Conservation (phyloP, 2,113 vertebrate species). For the Peromyscus polionotus region DNA sequence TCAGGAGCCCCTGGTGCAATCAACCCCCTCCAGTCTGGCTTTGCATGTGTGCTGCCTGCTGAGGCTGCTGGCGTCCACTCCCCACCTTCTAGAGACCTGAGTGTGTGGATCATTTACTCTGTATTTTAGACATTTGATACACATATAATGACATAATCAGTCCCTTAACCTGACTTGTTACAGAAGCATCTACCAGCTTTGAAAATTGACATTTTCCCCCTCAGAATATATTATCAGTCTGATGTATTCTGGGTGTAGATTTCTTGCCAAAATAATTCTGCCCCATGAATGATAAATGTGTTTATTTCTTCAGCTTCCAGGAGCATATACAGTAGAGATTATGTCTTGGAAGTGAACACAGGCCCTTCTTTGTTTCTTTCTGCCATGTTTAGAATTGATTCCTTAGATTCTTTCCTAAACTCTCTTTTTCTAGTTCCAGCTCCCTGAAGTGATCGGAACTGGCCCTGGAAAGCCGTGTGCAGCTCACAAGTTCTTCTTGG, state of each 20-base stretch:
- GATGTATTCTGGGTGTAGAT: conserved; percentile 79
- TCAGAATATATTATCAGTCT: conserved; percentile 60
- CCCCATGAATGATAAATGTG: conserved; percentile 74
- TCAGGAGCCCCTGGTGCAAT: conserved; percentile 52
- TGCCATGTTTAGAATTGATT: conserved; percentile 66
- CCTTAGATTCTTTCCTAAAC: conserved; percentile 46
- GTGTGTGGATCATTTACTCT: conserved; percentile 46
- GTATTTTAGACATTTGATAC: conserved; percentile 65
- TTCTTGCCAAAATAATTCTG: conserved; percentile 82
- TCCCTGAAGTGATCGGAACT: background rate
- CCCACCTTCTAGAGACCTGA: conserved; percentile 21
- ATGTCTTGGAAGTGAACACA: conserved; percentile 75
- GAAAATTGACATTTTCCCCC: conserved; percentile 55
- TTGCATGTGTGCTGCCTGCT: background rate
- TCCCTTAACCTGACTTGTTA: conserved; percentile 13
- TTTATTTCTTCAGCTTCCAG: conserved; percentile 77
- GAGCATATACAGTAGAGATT: conserved; percentile 68
- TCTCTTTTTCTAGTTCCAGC: conserved; percentile 16
- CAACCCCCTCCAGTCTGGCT: conserved; percentile 17
- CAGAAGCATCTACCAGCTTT: background rate
- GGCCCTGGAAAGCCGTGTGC: background rate
- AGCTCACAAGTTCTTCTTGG: conserved; percentile 52
- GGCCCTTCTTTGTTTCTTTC: conserved; percentile 70
- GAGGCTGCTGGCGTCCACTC: background rate
- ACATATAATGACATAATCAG: conserved; percentile 17